phyloP scores from a whole-genome alignment of 2,888 invertebrate species.

The Serripes groenlandicus region DNA sequence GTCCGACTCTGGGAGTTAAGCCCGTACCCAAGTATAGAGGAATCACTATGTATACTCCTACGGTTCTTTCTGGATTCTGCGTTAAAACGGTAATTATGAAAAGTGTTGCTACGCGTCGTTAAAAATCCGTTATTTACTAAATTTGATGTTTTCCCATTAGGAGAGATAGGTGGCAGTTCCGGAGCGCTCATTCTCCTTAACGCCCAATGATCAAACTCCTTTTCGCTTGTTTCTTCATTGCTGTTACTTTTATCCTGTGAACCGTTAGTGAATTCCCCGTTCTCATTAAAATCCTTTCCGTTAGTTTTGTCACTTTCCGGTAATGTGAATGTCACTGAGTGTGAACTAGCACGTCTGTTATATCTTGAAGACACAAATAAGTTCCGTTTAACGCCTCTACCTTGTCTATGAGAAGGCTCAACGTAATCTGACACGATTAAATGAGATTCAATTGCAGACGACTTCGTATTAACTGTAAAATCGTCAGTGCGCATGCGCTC shows the following conservation, averaged over 20 bases:
- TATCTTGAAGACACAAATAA: slow-evolving; percentile 44
- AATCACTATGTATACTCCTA: slow-evolving; percentile 64
- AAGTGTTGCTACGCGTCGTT: slow-evolving; percentile 48
- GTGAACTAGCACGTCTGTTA: slow-evolving; percentile 33
- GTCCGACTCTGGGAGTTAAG: slow-evolving; percentile 51
- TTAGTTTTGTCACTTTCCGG: slow-evolving; percentile 37
- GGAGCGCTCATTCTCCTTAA: slow-evolving; percentile 73
- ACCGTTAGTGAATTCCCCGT: not conserved
- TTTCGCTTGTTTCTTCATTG: slow-evolving; percentile 26
- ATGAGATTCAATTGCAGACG: slow-evolving; percentile 54
- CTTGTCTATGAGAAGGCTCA: slow-evolving; percentile 19
- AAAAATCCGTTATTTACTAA: slow-evolving; percentile 51
- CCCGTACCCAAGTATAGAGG: slow-evolving; percentile 53
- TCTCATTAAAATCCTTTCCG: slow-evolving; percentile 24
- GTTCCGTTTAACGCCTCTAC: slow-evolving; percentile 9
- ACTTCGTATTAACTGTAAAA: slow-evolving; percentile 35
- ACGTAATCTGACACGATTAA: slow-evolving; percentile 36
- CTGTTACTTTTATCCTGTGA: slow-evolving; percentile 23
- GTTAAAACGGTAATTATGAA: slow-evolving; percentile 46
- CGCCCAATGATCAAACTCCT: slow-evolving; percentile 1
- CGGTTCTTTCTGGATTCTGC: slow-evolving; percentile 22
- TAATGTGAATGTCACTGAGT: slow-evolving; percentile 46
- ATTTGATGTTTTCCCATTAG: slow-evolving; percentile 49
- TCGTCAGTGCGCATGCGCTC: slow-evolving; percentile 57
- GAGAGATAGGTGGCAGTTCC: slow-evolving; percentile 71